A percentile compares a stretch with the other conserved stretches of the same genome.
phyloP scores from a whole-genome alignment of 2,888 invertebrate species.

The Desoria tigrina region DNA sequence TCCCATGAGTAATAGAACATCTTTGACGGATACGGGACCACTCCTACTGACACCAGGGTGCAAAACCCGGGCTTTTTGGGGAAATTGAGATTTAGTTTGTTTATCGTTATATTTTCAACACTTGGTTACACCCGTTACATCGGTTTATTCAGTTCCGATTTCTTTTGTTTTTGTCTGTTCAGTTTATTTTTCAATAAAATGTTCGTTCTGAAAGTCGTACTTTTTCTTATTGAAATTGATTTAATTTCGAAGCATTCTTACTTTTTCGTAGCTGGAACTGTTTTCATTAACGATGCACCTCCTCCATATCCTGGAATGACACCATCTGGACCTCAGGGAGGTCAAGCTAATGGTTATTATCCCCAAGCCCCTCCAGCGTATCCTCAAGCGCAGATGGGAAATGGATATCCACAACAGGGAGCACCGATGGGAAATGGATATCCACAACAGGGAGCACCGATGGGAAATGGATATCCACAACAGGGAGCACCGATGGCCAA shows the following conservation, averaged over 20 bases:
- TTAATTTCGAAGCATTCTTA: too few relatives aligned
- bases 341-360: constrained; percentile 18
- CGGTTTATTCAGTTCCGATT: too few relatives aligned
- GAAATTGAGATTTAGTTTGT: too few relatives aligned
- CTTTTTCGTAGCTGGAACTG: constrained; percentile 56
- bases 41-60: too few relatives aligned
- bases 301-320: constrained; percentile 62
- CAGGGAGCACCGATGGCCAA: constrained; percentile 9
- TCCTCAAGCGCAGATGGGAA: constrained; percentile 17
- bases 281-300: constrained; percentile 60
- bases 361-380: constrained; percentile 10
- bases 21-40: too few relatives aligned
- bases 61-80: too few relatives aligned
- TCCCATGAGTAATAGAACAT: too few relatives aligned
- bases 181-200: not conserved
- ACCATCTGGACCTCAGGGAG: constrained; percentile 20
- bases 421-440: constrained; percentile 15
- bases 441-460: constrained; percentile 14
- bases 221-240: too few relatives aligned
- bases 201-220: too few relatives aligned
- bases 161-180: constrained; percentile 4
- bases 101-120: too few relatives aligned
- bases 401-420: constrained; percentile 8
- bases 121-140: too few relatives aligned
- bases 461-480: constrained; percentile 26